phyloP scores from a whole-genome alignment of 2,888 invertebrate species.

The Drosophila anomelani region DNA sequence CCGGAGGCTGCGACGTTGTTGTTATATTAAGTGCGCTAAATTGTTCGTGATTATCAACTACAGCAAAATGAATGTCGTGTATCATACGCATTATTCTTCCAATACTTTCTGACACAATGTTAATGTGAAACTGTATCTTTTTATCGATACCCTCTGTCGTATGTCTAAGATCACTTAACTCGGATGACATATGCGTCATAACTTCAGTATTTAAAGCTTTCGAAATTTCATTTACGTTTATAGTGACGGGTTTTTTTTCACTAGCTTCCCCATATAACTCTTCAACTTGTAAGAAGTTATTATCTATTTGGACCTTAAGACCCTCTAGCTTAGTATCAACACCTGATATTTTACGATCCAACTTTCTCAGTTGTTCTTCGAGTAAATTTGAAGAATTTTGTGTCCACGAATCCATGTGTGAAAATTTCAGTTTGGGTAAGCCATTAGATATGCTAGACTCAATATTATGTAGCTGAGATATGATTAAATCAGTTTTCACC shows the following conservation, averaged over 20 bases:
- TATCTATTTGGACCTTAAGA: constrained; percentile 93
- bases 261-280: constrained; percentile 95
- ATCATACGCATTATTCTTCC: constrained; percentile 92
- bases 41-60: constrained; percentile 90
- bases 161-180: constrained; percentile 91
- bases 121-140: constrained; percentile 93
- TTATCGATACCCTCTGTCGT: constrained; percentile 92
- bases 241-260: constrained; percentile 93
- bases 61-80: constrained; percentile 92
- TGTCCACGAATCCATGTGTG: constrained; percentile 13
- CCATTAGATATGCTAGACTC: constrained; percentile 91
- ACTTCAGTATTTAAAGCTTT: constrained; percentile 93
- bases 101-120: constrained; percentile 92
- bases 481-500: constrained; percentile 93
- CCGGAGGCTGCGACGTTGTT: constrained; percentile 86
- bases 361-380: constrained; percentile 88
- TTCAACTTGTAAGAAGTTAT: constrained; percentile 91
- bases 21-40: constrained; percentile 85
- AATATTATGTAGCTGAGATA: constrained; percentile 90
- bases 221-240: constrained; percentile 92
- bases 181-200: constrained; percentile 92
- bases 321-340: constrained; percentile 92
- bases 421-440: constrained; percentile 80
- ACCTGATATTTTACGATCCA: constrained; percentile 93
- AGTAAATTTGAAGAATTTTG: constrained; percentile 79